Percentiles rank a stretch among this genome's conserved stretches.
These are phyloP conservation scores for Ammodytes marinus DNA, from an alignment of 2,113 vertebrate species.

Conservation along the genomic window DNA sequence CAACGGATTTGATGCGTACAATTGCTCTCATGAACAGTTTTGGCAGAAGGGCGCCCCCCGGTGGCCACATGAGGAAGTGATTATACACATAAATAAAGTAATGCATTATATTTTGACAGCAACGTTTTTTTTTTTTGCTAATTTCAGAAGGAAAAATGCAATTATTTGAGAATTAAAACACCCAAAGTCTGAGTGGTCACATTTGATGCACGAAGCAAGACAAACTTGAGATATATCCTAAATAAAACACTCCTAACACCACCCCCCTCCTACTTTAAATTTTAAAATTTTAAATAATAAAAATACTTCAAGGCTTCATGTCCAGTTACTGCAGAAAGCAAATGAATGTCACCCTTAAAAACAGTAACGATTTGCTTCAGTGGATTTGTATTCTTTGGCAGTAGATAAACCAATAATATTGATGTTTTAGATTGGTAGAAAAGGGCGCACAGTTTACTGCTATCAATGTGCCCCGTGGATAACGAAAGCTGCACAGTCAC, in stretches of 20 bases:
- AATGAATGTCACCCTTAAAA: not conserved
- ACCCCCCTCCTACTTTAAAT: not conserved
- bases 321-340: not conserved
- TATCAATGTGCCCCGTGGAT: not conserved
- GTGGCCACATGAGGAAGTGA: not conserved
- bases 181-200: not conserved
- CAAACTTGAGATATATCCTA: slow-evolving; percentile 12
- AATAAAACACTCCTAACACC: not conserved
- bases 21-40: rapidly evolving
- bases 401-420: not conserved
- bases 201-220: rapidly evolving
- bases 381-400: not conserved
- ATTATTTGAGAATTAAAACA: not conserved
- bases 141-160: not conserved
- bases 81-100: slow-evolving; percentile 27
- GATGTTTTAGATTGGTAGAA: not conserved
- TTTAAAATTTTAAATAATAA: not conserved
- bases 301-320: not conserved
- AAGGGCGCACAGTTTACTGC: slow-evolving; percentile 3
- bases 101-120: not conserved
- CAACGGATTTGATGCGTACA: not conserved
- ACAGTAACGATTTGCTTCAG: not conserved
- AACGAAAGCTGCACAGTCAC: not conserved
- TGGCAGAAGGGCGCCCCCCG: slow-evolving; percentile 40
- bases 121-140: not conserved